Base-by-base conservation (phyloP, 2,113 vertebrate species). In the Oncorhynchus clarkii region DNA sequence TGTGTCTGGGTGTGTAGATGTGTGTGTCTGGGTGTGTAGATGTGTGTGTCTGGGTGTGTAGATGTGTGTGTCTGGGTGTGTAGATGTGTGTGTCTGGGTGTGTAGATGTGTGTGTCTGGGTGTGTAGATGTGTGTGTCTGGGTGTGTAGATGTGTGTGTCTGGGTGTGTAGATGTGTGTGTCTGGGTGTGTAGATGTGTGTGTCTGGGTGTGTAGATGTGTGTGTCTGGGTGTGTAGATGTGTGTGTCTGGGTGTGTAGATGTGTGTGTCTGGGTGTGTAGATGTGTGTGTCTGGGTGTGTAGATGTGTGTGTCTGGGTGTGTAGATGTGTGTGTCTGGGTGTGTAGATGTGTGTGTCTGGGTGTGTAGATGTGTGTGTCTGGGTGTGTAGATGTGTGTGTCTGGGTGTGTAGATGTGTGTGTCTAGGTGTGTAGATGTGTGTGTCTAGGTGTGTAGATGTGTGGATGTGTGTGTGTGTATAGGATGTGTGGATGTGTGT, bases 391-490 rank as follows among this genome's bases (percentile, higher is more conserved):
- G 31, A 34, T 34, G 31, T 34, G 6, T 26, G 67, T 75, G 8
- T 71, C 49, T 80, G 73, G 68, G 14, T 0, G 31, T 34, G 31
- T 7, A 5, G 31, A 34, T 34, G 31, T 34, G 6, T 26, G 67
- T 75, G 8, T 71, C 49, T 80, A 5, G 4, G 4, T 31, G 29
- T 31, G 31, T 7, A 5, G 31, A 34, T 34, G 31, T 34, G 6
- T 26, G 67, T 75, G 8, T 71, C 49, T 80, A 64, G 45, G 73
- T 76, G 79, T 68, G 31, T 7, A 5, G 31, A 34, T 34, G 31
- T 34, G 6, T 26, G 67, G n/a, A n/a, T n/a, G n/a, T n/a, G n/a
- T 8, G 2, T 34, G 31, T 34, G 5, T 34, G 1, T 34, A 34
- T 24, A 24, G 22, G 22, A 24, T 74, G 8, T 70, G 59, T 79